A percentile compares a stretch with the other conserved stretches of the same genome.
These are phyloP conservation scores for Papilio aristodemus DNA, from an alignment of 1,140 invertebrate species.

Conservation along the genomic window DNA sequence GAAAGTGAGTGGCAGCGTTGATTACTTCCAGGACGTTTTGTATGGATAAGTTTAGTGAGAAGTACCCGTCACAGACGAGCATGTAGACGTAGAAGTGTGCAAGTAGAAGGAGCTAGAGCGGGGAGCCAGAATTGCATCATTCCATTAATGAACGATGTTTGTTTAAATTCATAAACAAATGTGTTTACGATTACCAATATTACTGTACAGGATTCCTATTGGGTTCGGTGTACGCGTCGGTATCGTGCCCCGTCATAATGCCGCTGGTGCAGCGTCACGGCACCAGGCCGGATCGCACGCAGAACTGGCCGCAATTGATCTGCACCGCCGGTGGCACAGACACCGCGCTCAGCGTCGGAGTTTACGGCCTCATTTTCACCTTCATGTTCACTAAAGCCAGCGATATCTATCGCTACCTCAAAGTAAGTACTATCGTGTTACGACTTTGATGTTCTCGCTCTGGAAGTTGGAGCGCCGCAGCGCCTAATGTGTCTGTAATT, in stretches of 20 bases:
- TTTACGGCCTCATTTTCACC: constrained; percentile 60
- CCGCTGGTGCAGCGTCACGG: constrained; percentile 53
- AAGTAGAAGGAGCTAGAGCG: too few relatives aligned
- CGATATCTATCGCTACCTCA: constrained; percentile 55
- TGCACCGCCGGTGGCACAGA: constrained; percentile 70
- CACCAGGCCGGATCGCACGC: constrained; percentile 40
- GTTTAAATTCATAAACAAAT: too few relatives aligned
- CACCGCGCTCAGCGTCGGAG: constrained; percentile 69
- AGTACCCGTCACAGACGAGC: too few relatives aligned
- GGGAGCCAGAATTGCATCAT: too few relatives aligned
- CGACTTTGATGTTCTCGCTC: not conserved
- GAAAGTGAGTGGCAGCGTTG: too few relatives aligned
- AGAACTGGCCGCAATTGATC: constrained; percentile 67
- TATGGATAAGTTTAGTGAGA: too few relatives aligned
- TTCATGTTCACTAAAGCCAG: constrained; percentile 59
- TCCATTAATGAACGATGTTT: too few relatives aligned
- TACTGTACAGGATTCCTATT: constrained; percentile 60
- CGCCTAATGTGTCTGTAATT: not conserved
- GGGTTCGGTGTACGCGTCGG: constrained; percentile 66
- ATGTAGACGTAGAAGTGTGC: too few relatives aligned
- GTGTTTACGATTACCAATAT: too few relatives aligned
- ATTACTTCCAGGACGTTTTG: too few relatives aligned
- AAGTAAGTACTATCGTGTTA: constrained; percentile 46
- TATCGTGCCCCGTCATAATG: constrained; percentile 68
- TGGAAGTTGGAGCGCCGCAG: not conserved